These are phyloP conservation scores for Ormia ochracea DNA, from an alignment of 2,888 invertebrate species.

Conservation along the genomic window DNA sequence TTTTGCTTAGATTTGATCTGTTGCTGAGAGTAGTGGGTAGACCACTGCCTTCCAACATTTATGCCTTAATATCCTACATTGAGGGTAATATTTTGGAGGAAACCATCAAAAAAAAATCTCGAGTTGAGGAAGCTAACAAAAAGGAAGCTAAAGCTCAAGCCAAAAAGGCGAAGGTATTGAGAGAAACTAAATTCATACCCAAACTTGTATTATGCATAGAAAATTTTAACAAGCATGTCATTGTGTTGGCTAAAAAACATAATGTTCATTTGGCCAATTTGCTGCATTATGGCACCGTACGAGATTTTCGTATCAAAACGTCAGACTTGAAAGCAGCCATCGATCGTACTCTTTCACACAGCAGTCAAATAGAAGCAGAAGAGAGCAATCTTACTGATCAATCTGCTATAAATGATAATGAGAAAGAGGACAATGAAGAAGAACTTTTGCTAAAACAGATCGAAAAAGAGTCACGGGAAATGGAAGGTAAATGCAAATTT, in stretches of 20 bases:
- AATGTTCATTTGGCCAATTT: slow-evolving; percentile 78
- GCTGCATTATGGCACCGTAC: slow-evolving; percentile 80
- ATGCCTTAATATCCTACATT: slow-evolving; percentile 79
- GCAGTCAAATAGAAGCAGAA: slow-evolving; percentile 68
- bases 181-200: slow-evolving; percentile 81
- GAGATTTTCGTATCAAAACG: slow-evolving; percentile 81
- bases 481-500: slow-evolving; percentile 19
- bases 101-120: too few species aligned
- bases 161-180: slow-evolving; percentile 78
- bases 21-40: slow-evolving; percentile 79
- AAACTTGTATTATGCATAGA: slow-evolving; percentile 81
- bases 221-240: slow-evolving; percentile 80
- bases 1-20: slow-evolving; percentile 77
- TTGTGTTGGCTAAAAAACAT: slow-evolving; percentile 80
- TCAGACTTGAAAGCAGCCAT: slow-evolving; percentile 78
- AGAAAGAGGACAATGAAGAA: slow-evolving; percentile 60
- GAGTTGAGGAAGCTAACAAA: slow-evolving; percentile 63
- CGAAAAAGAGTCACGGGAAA: slow-evolving; percentile 58
- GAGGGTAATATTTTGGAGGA: slow-evolving; percentile 77
- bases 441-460: slow-evolving; percentile 64
- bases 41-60: slow-evolving; percentile 78
- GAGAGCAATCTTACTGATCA: slow-evolving; percentile 62
- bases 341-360: slow-evolving; percentile 75
- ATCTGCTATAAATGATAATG: slow-evolving; percentile 50
- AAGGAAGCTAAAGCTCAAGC: slow-evolving; percentile 75